Evolutionary conservation across 2,113 vertebrate species (phyloP).

Genomic region (Nesogale talazaci): DNA sequence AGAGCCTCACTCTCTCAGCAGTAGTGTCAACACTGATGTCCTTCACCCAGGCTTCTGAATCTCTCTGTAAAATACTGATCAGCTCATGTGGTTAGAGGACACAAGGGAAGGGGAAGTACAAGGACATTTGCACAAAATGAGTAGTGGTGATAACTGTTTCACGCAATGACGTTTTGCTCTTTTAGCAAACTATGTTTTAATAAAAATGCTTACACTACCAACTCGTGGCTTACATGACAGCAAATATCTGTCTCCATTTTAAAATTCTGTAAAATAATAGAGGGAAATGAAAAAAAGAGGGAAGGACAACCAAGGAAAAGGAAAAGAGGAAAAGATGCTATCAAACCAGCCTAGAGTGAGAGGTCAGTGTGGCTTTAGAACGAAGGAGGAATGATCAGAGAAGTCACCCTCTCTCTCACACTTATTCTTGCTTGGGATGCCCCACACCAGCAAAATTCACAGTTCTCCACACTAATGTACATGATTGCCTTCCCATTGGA

Average conservation of each 20-base stretch:
- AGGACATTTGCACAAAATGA: rapidly evolving
- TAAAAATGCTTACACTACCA: not conserved
- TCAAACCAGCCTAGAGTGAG: rapidly evolving
- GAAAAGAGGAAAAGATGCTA: not conserved
- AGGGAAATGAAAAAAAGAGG: no score
- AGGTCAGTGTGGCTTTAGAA: not conserved
- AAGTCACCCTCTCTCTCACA: rapidly evolving
- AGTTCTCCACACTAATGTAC: not conserved
- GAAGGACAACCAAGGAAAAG: no score
- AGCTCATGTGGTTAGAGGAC: not conserved
- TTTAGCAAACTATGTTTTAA: not conserved
- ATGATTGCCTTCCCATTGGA: not conserved
- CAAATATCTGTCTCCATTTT: no score
- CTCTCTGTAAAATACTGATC: not conserved
- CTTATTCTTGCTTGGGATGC: not conserved
- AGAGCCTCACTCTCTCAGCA: no score
- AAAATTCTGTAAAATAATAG: not conserved
- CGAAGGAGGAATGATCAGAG: not conserved
- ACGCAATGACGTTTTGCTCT: rapidly evolving
- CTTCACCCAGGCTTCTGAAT: not conserved
- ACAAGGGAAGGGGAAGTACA: not conserved
- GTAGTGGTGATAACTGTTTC: no score
- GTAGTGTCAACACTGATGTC: no score
- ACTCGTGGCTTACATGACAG: not conserved
- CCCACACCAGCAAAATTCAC: not conserved